Base-by-base conservation (phyloP, 2,888 invertebrate species). In the Cerastis leucographa region DNA sequence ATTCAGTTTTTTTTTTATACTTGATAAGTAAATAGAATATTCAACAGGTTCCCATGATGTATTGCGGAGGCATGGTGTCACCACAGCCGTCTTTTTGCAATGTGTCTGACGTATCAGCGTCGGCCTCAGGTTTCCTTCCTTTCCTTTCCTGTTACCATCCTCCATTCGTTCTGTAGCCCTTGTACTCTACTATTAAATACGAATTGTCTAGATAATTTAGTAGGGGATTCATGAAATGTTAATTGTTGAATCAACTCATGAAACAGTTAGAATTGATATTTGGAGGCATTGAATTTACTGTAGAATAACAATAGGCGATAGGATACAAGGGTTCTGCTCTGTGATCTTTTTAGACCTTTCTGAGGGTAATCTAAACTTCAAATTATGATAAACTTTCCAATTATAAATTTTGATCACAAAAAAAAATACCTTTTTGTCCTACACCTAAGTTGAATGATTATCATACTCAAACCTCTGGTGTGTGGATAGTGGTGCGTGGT, bases 1-100 rank as follows among this genome's bases (percentile, higher is more conserved):
- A 14, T 59, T 54, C 42, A 14, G 51, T 22, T 46, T 61, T 62
- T 46, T 61, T 62, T 42, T 62, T 35, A 68, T 22, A 62, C 56
- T 25, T 49, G 17, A 64, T 80, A 46, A 68, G 69, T 80, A 69
- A 76, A 76, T 12, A 80, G 59, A 79, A 56, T 70, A 78, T 85
- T 87, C 82, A 76, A 80, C 94, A 96, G 96, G 95, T 96, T 59
- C 94, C 95, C 80, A 95, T 96, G 95, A 95, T 96, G 92, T 96
- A 93, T 89, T 96, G 96, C 91, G 95, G 95, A 66, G 94, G 94
- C 75, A 94, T 96, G 95, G 93, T 94, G 88, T 96, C 96, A 46
- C 96, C 96, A 75, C 96, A 96, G 90, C 95, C 95, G 72, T 95
- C 96, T 85, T 96, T 93, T 90, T 96, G 96, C 94, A 96, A 96